Base-by-base conservation (phyloP, 2,888 invertebrate genomes). In the Parnassius mnemosyne region DNA sequence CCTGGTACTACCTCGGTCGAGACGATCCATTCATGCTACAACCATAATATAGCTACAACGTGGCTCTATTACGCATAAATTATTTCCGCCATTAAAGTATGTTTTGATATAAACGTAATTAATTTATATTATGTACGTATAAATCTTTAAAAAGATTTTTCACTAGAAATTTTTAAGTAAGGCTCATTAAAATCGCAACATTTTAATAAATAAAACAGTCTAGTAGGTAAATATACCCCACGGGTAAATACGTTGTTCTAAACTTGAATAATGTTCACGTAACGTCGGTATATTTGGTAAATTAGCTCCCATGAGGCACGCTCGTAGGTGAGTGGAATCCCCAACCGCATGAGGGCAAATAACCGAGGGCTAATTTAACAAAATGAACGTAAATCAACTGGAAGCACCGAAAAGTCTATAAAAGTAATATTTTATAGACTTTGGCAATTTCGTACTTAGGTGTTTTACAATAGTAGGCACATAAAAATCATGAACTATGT, bases 251-350 rank as follows among this genome's bases (percentile, higher is more conserved):
- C 25, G 49, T 34, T 50, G 50, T 57, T 57, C 53, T 54, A 46
- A 59, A 46, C 34, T 63, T 58, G 20, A 57, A 46, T 57, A 49
- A 57, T 62, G 49, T 53, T 34, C 20, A 55, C 54, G 49, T 43
- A 46, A n/a, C 55, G 44, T 44, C 46, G 46, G 55, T 52, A 46
- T 58, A 16, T 63, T 55, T 46, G 44, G 44, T 63, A 51, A 63
- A 63, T 63, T 54, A 51, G 16, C 41, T 59, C 63, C 58, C 58
- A 51, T 51, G 54, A 16, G 63, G 50, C 58, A 20, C n/a, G 46
- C n/a, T 41, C 50, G 57, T 54, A 58, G 34, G 58, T 59, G 41
- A 58, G 51, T 54, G 58, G 55, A 51, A 25, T 43, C 57, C 53
- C 54, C 43, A 50, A 16, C 49, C 44, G 53, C 44, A 13, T 49